phyloP scores from a whole-genome alignment of 2,888 invertebrate species.

The Steinernema carpocapsae region DNA sequence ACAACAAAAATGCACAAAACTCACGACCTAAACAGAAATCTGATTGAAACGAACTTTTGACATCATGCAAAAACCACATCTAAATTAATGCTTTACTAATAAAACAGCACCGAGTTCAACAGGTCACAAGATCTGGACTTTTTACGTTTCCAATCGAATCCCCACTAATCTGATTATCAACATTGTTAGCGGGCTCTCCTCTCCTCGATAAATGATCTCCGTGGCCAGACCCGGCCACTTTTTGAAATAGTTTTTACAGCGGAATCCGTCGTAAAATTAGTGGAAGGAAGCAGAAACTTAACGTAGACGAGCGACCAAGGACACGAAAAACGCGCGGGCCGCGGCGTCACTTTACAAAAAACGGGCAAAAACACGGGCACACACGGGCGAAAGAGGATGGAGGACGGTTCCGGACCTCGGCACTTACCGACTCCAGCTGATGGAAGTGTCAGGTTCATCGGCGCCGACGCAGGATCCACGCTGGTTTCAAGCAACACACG shows the following conservation, averaged over 20 bases:
- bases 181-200: no score
- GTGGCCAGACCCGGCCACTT: not conserved
- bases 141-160: no score
- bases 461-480: not conserved
- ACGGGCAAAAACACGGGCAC: constrained; percentile 18
- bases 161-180: no score
- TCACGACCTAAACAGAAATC: no score
- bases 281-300: constrained; percentile 11
- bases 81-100: no score
- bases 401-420: not conserved
- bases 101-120: no score
- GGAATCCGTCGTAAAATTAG: not conserved
- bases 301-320: not conserved
- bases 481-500: no score
- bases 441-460: constrained; percentile 32
- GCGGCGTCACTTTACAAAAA: constrained; percentile 24
- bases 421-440: constrained; percentile 34
- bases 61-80: no score
- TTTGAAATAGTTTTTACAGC: constrained; percentile 2
- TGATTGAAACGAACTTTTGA: no score
- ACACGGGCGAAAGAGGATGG: not conserved
- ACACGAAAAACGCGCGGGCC: constrained; percentile 30
- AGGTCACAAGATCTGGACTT: no score
- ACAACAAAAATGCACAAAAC: no score
- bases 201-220: no score